phyloP scores from a whole-genome alignment of 2,113 vertebrate species.

The Vulpes ferrilata region DNA sequence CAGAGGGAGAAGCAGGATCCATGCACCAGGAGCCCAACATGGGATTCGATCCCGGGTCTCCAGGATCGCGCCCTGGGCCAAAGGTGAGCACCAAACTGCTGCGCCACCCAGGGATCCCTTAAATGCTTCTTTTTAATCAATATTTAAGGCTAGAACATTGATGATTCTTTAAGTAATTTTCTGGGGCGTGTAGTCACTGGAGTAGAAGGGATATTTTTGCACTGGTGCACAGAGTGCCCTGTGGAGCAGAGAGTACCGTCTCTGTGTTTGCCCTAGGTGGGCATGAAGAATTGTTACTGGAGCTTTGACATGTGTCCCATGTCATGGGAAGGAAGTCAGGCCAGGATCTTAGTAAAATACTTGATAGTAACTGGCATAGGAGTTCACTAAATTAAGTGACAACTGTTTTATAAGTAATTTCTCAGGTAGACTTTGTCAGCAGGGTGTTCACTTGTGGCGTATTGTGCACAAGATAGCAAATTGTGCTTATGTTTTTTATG shows the following conservation, averaged over 20 bases:
- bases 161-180: not conserved
- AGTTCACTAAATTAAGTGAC: not conserved
- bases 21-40: too few species aligned
- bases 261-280: not conserved
- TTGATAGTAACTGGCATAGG: not conserved
- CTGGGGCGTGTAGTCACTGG: not conserved
- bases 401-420: not conserved
- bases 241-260: not conserved
- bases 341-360: slow-evolving; percentile 7
- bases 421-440: slow-evolving; percentile 32
- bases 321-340: not conserved
- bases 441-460: not conserved
- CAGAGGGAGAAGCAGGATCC: too few species aligned
- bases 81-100: too few species aligned
- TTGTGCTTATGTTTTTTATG: not conserved
- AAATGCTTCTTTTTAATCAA: not conserved
- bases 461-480: not conserved
- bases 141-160: slow-evolving; percentile 30
- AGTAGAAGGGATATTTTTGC: slow-evolving; percentile 28
- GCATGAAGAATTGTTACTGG: not conserved
- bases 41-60: too few species aligned
- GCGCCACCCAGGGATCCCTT: not conserved
- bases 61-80: too few species aligned
- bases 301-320: not conserved
- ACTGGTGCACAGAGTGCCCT: not conserved